phyloP scores from a whole-genome alignment of 2,888 invertebrate species.

The Erebia ligea region DNA sequence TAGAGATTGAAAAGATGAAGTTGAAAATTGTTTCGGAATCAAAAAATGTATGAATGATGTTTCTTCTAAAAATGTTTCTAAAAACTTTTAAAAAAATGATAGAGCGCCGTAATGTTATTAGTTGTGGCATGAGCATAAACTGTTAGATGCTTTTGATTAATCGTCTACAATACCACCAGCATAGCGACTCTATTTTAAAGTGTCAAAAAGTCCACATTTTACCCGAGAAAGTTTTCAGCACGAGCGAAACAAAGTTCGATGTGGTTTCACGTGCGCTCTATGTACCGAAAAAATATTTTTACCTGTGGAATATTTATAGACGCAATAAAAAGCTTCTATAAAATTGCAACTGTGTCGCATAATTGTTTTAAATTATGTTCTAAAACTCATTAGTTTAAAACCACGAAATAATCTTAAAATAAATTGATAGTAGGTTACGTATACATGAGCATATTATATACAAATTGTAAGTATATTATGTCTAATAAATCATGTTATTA shows the following conservation, averaged over 20 bases:
- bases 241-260: conserved; percentile 11
- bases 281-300: conserved; percentile 1
- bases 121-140: background rate
- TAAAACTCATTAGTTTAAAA: too few relatives aligned
- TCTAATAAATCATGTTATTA: too few relatives aligned
- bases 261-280: conserved; percentile 1
- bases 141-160: conserved; percentile 18
- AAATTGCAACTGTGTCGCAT: too few relatives aligned
- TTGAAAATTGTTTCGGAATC: background rate
- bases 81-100: background rate
- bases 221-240: conserved; percentile 23
- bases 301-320: background rate
- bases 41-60: background rate
- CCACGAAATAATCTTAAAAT: too few relatives aligned
- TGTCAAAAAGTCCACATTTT: conserved; percentile 27
- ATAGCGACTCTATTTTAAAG: conserved; percentile 18
- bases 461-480: too few relatives aligned
- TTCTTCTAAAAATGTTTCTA: background rate
- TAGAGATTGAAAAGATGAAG: background rate
- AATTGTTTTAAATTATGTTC: too few relatives aligned
- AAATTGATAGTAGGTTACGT: too few relatives aligned
- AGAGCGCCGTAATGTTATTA: background rate
- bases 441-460: too few relatives aligned
- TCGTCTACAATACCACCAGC: conserved; percentile 11
- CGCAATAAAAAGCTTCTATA: background rate